A percentile compares a stretch with the other conserved stretches of the same genome.
Evolutionary conservation across 2,888 invertebrate species (phyloP).

Genomic region (Eupelmus urozonus): DNA sequence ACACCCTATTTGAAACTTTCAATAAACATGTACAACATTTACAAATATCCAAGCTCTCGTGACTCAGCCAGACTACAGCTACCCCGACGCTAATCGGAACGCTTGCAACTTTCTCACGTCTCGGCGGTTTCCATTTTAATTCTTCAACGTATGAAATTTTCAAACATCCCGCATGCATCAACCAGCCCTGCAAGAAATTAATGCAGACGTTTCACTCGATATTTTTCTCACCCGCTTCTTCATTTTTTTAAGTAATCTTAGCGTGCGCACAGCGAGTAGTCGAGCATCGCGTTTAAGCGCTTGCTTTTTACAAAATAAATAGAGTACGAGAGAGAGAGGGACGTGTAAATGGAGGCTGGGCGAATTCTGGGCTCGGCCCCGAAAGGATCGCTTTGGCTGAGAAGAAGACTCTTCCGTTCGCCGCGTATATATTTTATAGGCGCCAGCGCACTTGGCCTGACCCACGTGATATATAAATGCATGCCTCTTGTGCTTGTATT

Average conservation of each 20-base stretch:
- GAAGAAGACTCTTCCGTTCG: constrained; percentile 24
- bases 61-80: too few species aligned
- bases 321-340: not conserved
- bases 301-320: not conserved
- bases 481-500: constrained; percentile 13
- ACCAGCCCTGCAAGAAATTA: too few species aligned
- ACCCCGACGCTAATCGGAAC: not conserved
- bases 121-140: constrained; percentile 26
- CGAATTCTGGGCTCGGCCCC: constrained; percentile 4
- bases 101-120: constrained; percentile 40
- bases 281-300: too few species aligned
- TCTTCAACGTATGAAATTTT: constrained; percentile 19
- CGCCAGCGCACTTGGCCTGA: constrained; percentile 9
- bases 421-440: constrained; percentile 49
- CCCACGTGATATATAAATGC: constrained; percentile 42
- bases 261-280: too few species aligned
- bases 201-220: not conserved
- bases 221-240: not conserved
- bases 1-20: too few species aligned
- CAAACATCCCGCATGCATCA: not conserved
- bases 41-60: not conserved
- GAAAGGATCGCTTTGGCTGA: constrained; percentile 32
- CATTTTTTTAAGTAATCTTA: too few species aligned
- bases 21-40: constrained; percentile 1
- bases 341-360: constrained; percentile 27